phyloP scores from a whole-genome alignment of 1,140 invertebrate genomes.

The Meloidogyne floridensis region DNA sequence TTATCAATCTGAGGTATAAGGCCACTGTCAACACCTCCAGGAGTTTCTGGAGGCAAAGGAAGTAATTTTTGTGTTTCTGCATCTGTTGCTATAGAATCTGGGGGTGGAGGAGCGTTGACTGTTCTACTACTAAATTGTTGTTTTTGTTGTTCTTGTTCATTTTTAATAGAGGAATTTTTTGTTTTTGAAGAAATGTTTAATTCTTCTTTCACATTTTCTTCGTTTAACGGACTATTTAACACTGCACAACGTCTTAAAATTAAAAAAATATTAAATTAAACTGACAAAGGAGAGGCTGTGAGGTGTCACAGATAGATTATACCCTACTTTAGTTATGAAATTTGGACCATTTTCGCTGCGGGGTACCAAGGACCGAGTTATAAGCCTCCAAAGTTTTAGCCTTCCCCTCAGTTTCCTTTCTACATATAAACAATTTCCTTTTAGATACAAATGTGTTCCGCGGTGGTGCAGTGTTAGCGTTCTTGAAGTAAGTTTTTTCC shows the following conservation, averaged over 20 bases:
- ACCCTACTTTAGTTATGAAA: too few species aligned
- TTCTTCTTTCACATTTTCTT: constrained; percentile 2
- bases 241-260: constrained; percentile 8
- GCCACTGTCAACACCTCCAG: constrained; percentile 44
- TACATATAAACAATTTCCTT: too few species aligned
- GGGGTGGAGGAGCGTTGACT: background rate
- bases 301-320: too few species aligned
- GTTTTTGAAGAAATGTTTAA: background rate
- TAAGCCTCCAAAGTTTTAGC: too few species aligned
- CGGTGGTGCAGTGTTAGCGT: too few species aligned
- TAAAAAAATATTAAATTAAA: background rate
- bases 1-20: constrained; percentile 65
- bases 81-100: background rate
- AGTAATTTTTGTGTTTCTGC: constrained; percentile 16
- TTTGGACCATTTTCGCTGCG: too few species aligned
- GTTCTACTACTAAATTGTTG: background rate
- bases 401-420: too few species aligned
- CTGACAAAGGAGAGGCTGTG: too few species aligned
- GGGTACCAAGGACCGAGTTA: too few species aligned
- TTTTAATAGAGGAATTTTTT: background rate
- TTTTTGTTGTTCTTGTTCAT: background rate
- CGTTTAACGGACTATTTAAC: background rate
- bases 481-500: too few species aligned
- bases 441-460: too few species aligned
- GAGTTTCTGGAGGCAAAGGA: background rate